A percentile compares a stretch with the other conserved stretches of the same genome.
These are phyloP conservation scores for Nemoura dubitans DNA, from an alignment of 2,888 invertebrate genomes.

Conservation along the genomic window DNA sequence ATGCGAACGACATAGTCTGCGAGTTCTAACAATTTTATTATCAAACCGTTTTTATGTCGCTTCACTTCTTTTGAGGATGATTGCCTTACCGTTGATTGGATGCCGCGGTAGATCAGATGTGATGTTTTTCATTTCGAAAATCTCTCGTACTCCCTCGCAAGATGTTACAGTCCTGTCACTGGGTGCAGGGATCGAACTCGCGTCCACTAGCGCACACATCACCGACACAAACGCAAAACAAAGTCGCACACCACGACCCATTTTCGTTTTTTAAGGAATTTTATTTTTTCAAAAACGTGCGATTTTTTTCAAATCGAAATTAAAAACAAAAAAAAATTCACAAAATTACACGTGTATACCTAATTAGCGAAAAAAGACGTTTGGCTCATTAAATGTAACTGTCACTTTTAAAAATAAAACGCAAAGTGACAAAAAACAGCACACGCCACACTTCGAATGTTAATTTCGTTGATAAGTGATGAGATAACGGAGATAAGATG, in stretches of 20 bases:
- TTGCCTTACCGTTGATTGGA: slow-evolving; percentile 45
- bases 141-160: slow-evolving; percentile 40
- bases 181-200: slow-evolving; percentile 22
- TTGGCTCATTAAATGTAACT: neutral
- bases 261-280: neutral
- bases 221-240: slow-evolving; percentile 13
- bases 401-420: neutral
- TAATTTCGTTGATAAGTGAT: neutral
- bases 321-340: neutral
- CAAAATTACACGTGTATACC: neutral
- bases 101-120: slow-evolving; percentile 32
- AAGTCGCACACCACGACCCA: slow-evolving; percentile 33
- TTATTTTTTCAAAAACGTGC: too few species aligned
- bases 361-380: neutral
- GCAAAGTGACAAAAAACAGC: neutral
- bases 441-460: neutral
- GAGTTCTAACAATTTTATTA: too few species aligned
- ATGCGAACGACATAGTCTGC: too few species aligned
- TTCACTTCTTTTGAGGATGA: too few species aligned
- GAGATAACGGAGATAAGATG: neutral
- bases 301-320: neutral
- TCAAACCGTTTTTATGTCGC: too few species aligned
- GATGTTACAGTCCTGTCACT: slow-evolving; percentile 36
- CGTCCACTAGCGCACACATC: neutral
- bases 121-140: slow-evolving; percentile 45